A percentile compares a stretch with the other conserved stretches of the same genome.
These are phyloP conservation scores for Cirrhinus mrigala DNA, from an alignment of 2,797 vertebrate species.

Conservation along the genomic window DNA sequence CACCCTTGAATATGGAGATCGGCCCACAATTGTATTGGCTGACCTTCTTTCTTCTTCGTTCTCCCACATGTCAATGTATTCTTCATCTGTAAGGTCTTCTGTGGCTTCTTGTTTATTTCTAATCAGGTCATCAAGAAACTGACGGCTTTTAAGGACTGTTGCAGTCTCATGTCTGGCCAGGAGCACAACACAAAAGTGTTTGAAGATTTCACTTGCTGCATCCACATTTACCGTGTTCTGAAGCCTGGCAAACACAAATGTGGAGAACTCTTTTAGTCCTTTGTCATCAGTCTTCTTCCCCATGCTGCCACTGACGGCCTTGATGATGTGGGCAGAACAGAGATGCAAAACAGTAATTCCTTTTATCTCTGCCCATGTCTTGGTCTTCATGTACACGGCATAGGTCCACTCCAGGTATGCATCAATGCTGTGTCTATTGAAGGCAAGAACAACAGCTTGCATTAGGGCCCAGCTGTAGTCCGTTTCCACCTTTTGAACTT, in stretches of 20 bases:
- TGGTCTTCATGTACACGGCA: neutral
- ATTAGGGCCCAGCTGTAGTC: constrained; percentile 48
- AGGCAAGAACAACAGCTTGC: constrained; percentile 14
- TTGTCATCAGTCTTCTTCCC: constrained; percentile 37
- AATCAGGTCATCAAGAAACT: neutral
- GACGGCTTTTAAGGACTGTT: neutral
- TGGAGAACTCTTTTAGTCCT: constrained; percentile 41
- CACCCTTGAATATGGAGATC: constrained; percentile 6
- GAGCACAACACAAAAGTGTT: constrained; percentile 14
- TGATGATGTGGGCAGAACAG: constrained; percentile 38
- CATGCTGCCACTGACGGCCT: constrained; percentile 25
- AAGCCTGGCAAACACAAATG: constrained; percentile 33
- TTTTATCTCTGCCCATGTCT: constrained; percentile 17
- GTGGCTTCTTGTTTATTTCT: no score
- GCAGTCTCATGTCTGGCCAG: neutral
- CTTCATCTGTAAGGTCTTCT: neutral
- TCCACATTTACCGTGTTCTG: constrained; percentile 17
- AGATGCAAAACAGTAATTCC: constrained; percentile 36
- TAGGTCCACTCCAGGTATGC: neutral
- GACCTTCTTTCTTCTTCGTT: neutral
- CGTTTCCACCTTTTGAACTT: constrained; percentile 28
- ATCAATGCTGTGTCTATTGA: neutral
- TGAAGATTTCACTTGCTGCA: neutral
- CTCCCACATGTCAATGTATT: neutral
- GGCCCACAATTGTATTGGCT: constrained; percentile 19